These are phyloP conservation scores for Cephus rjabovi DNA, from an alignment of 2,888 invertebrate genomes.

Conservation along the genomic window DNA sequence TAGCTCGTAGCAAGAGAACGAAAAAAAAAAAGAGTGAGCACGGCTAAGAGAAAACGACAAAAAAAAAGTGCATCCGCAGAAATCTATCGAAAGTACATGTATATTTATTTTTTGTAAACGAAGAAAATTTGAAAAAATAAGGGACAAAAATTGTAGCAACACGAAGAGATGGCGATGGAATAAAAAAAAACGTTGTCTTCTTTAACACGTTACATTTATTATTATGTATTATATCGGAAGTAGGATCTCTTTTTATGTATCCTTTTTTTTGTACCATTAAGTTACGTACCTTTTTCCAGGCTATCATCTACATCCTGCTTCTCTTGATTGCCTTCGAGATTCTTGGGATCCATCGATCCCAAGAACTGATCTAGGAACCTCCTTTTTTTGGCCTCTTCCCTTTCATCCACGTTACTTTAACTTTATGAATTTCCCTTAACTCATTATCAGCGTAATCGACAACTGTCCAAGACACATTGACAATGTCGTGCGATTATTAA, in stretches of 20 bases:
- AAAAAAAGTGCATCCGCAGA: background rate
- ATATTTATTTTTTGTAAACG: constrained; percentile 25
- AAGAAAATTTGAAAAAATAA: constrained; percentile 1
- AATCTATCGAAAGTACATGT: constrained; percentile 12
- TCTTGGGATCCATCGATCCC: background rate
- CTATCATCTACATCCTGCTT: background rate
- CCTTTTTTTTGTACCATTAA: background rate
- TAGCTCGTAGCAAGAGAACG: background rate
- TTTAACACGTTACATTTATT: constrained; percentile 12
- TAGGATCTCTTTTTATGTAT: background rate
- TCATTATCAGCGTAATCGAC: background rate
- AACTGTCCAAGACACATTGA: background rate
- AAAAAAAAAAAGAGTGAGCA: background rate
- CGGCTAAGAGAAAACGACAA: constrained; percentile 9
- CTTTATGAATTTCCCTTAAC: background rate
- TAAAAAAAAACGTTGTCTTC: background rate
- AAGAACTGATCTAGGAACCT: background rate
- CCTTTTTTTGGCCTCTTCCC: too few species aligned
- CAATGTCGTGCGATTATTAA: background rate
- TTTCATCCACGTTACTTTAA: background rate
- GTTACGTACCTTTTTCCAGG: background rate
- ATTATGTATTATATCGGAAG: constrained; percentile 6
- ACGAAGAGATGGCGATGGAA: background rate
- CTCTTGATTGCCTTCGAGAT: background rate
- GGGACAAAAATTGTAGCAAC: background rate